phyloP scores from a whole-genome alignment of 2,888 invertebrate species.

The Dione vanillae region DNA sequence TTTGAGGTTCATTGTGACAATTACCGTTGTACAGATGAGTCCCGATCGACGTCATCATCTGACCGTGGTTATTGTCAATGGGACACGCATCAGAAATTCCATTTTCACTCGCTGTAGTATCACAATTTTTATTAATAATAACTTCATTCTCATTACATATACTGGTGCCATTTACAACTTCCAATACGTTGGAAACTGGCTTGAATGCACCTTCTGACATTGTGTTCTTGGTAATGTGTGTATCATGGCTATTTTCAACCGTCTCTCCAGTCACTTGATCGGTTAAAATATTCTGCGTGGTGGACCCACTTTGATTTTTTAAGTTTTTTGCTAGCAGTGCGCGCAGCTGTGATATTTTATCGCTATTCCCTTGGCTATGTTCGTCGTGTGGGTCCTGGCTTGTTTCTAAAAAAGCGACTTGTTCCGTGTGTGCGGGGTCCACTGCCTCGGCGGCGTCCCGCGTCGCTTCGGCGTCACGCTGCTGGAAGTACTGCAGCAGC shows the following conservation, averaged over 20 bases:
- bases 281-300: slow-evolving; percentile 54
- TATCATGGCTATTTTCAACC: slow-evolving; percentile 58
- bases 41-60: slow-evolving; percentile 55
- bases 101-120: slow-evolving; percentile 62
- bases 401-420: slow-evolving; percentile 71
- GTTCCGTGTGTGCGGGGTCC: neutral
- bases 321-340: slow-evolving; percentile 88
- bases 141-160: slow-evolving; percentile 55
- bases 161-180: slow-evolving; percentile 57
- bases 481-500: slow-evolving; percentile 91
- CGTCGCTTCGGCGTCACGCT: slow-evolving; percentile 67
- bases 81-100: slow-evolving; percentile 59
- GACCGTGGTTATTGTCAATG: slow-evolving; percentile 56
- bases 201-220: slow-evolving; percentile 70
- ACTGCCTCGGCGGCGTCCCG: slow-evolving; percentile 39
- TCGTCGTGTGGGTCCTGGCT: slow-evolving; percentile 78
- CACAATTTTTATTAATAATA: slow-evolving; percentile 57
- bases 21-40: slow-evolving; percentile 71
- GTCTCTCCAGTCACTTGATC: slow-evolving; percentile 58
- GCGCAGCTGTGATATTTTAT: slow-evolving; percentile 89
- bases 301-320: slow-evolving; percentile 74
- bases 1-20: slow-evolving; percentile 85
- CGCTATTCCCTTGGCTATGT: slow-evolving; percentile 81
- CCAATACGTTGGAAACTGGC: slow-evolving; percentile 56
- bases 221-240: slow-evolving; percentile 55